Base-by-base conservation (phyloP, 2,797 vertebrate species). In the Onychomys leucogaster region DNA sequence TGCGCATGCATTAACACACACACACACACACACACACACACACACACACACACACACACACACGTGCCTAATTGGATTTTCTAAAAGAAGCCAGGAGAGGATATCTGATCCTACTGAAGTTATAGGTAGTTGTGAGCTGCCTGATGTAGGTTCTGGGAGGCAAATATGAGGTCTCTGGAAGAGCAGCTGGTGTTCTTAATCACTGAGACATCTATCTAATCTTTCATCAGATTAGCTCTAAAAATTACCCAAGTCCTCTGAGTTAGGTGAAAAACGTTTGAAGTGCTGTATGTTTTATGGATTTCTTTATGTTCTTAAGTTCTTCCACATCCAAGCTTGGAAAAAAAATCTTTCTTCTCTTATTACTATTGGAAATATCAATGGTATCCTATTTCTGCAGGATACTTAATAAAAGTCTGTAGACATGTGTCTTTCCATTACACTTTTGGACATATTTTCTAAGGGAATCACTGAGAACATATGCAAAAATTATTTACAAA, bases 401-500 rank as follows among this genome's bases (percentile, higher is more conserved):
- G 23, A 43, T 2, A 69, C 27, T 11, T 46, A 84, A 61, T 9
- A 57, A 78, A 83, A 17, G 5, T 34, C 32, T 93, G 8, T 37
- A 55, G 2, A 46, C 1, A 61, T 55, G 46, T 55, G 89, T 16
- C 25, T 6, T 9, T 78, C 61, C 23, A 11, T 55, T 83, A 19
- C 1, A 73, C 2, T n/a, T 80, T 37, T 19, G 25, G 37, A n/a
- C 2, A 67, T 34, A 86, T 90, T 69, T 95, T 83, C 34, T 73
- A 92, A 92, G 16, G 23, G 14, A 92, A 83, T 71, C 43, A 78
- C 83, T 49, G 89, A 86, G n/a, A 89, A 67, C 63, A 6, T 67
- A 55, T n/a, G 41, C 4, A 29, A 85, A 91, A 25, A 88, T 41
- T 89, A 90, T 78, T 49, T 85, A 81, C 0, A 78, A 91, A 37